Evolutionary conservation across 2,113 vertebrate genomes (phyloP), one percentile per base, ranked within the genome.

Genomic region (Pongo pygmaeus): DNA sequence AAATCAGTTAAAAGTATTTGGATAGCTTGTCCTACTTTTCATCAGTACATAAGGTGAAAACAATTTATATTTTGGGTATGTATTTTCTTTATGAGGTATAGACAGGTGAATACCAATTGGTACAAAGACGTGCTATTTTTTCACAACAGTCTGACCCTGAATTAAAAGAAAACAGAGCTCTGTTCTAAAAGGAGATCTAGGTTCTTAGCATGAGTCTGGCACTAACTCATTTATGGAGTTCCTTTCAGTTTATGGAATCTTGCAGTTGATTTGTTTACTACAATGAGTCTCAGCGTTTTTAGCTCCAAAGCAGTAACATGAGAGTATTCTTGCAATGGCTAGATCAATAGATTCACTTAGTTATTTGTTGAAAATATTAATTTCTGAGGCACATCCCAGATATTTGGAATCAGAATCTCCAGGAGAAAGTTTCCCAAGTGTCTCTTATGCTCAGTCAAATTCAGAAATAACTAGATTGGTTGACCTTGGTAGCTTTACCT

Each of bases 31-130:
- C 46, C 84, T 91, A 69, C 77, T 86, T 93, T 91, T 95, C 81
- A 83, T 86, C 67, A 91, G 55, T 96, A 61, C 22, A 23, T 57
- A 14, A 90, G 43, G 23, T n/a, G 79, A 97, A 97, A 97, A 30
- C 74, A 94, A 72, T 57, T 57, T 25, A 10, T 97, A 23, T 55
- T 87, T 84, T 95, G 57, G 57, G 57, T 27, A 79, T 72, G 46
- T 52, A 57, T 88, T 91, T 0, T 57, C 93, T 80, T 72, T 89
- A 64, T 30, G 59, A 95, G 17, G 3, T 88, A 13, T 38, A 84
- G 59, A 90, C 25, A 67, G 48, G 48, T 89, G 83, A 86, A 46
- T n/a, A 84, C 10, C n/a, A 93, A 80, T 46, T 50, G 61, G 94
- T 55, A 75, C 16, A 79, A 96, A 55, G 9, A 13, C 0, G 6